phyloP scores from a whole-genome alignment of 2,888 invertebrate species.

The Mesorhabditis spiculigera region DNA sequence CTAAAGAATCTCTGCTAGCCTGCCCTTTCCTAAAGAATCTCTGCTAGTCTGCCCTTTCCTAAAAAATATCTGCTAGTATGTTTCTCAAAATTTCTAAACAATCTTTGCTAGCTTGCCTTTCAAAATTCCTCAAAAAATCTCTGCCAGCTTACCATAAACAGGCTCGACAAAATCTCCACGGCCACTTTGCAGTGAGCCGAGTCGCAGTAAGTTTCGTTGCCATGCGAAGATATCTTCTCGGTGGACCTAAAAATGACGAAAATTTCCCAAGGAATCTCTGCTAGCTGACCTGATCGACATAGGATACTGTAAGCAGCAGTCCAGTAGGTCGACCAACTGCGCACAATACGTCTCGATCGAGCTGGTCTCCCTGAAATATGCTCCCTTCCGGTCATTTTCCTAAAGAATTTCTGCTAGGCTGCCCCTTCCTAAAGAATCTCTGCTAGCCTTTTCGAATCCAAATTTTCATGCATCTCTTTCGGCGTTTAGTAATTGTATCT shows the following conservation, averaged over 20 bases:
- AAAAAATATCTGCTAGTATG: slow-evolving; percentile 6
- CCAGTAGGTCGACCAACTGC: slow-evolving; percentile 77
- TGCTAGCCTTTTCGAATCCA: no score
- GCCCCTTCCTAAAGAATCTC: no score
- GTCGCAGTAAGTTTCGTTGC: slow-evolving; percentile 74
- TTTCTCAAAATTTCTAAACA: not conserved
- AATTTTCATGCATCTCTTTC: no score
- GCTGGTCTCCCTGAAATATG: slow-evolving; percentile 71
- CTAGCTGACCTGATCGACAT: slow-evolving; percentile 22
- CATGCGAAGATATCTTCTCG: not conserved
- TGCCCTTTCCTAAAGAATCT: slow-evolving; percentile 63
- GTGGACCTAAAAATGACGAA: no score
- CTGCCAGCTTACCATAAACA: slow-evolving; percentile 74
- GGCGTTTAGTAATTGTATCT: no score
- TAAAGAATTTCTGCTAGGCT: no score
- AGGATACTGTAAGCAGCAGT: slow-evolving; percentile 78
- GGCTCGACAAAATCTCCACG: slow-evolving; percentile 87
- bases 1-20: slow-evolving; percentile 48
- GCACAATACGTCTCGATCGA: slow-evolving; percentile 82
- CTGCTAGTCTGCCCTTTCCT: not conserved
- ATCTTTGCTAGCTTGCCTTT: slow-evolving; percentile 5
- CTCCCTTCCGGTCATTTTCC: no score
- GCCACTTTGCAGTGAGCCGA: slow-evolving; percentile 94
- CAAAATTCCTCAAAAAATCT: not conserved
- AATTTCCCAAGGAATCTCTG: no score